Evolutionary conservation across 2,888 invertebrate genomes (phyloP).

Genomic region (Acleris emargana): DNA sequence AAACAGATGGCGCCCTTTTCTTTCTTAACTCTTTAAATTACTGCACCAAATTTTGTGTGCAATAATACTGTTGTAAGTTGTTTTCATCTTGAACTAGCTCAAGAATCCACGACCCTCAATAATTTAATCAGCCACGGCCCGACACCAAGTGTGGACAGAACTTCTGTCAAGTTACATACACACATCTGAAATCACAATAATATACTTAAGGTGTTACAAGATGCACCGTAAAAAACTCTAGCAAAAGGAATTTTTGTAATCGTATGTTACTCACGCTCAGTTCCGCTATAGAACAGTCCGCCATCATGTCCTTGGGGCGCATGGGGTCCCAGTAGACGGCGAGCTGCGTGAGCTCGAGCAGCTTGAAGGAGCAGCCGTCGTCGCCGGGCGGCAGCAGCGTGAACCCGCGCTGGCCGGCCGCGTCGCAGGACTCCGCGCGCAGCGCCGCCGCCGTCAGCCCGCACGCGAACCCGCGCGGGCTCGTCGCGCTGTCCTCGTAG

Average conservation of each 20-base stretch:
- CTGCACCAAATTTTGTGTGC: no score
- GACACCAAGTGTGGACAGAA: no score
- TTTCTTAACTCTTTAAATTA: no score
- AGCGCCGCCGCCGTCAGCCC: constrained; percentile 94
- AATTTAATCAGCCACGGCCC: no score
- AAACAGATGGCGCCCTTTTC: no score
- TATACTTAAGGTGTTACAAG: no score
- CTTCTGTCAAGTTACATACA: no score
- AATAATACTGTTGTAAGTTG: no score
- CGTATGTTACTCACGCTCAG: constrained; percentile 84
- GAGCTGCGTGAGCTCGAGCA: constrained; percentile 94
- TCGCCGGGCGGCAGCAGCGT: constrained; percentile 84
- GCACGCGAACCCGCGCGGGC: constrained; percentile 89
- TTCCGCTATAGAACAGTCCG: constrained; percentile 86
- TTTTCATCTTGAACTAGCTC: no score
- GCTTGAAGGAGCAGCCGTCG: constrained; percentile 90
- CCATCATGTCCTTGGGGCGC: constrained; percentile 84
- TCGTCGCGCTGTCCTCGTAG: constrained; percentile 94
- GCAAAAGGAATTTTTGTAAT: not conserved
- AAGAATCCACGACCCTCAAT: no score
- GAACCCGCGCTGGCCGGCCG: constrained; percentile 91
- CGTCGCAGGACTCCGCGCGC: constrained; percentile 96
- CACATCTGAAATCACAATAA: no score
- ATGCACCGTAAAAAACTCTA: not conserved
- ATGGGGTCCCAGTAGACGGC: constrained; percentile 96